A percentile compares a stretch with the other conserved stretches of the same genome.
phyloP scores from a whole-genome alignment of 2,888 invertebrate species.

The Acronicta alni region DNA sequence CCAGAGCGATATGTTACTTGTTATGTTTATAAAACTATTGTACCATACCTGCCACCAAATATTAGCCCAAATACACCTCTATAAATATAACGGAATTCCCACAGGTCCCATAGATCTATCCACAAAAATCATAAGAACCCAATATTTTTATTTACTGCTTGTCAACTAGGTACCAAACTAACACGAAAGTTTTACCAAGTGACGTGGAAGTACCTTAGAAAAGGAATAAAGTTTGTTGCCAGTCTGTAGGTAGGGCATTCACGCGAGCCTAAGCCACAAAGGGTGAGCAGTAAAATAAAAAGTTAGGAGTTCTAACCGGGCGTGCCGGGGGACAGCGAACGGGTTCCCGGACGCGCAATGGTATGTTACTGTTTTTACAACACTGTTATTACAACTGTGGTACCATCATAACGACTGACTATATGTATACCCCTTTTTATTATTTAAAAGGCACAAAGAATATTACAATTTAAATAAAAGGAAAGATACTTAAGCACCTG shows the following conservation, averaged over 20 bases:
- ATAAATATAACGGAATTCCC: too few species aligned
- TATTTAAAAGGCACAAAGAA: conserved; percentile 14
- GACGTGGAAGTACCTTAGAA: conserved; percentile 60
- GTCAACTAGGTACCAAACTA: conserved; percentile 61
- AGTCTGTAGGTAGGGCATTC: conserved; percentile 79
- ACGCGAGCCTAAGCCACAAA: conserved; percentile 84
- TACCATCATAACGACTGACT: conserved; percentile 15
- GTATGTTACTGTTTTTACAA: conserved; percentile 69
- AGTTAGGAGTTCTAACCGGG: conserved; percentile 87
- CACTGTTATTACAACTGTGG: too few species aligned
- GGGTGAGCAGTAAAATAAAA: conserved; percentile 86
- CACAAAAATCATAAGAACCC: too few species aligned
- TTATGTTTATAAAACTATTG: too few species aligned
- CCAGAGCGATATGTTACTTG: too few species aligned
- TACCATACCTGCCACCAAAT: conserved; percentile 8
- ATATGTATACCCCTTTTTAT: conserved; percentile 7
- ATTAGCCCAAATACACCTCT: conserved; percentile 47
- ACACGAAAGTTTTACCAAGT: conserved; percentile 73
- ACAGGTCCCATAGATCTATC: too few species aligned
- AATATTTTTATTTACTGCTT: conserved; percentile 13
- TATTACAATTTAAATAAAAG: conserved; percentile 13
- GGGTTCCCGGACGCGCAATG: conserved; percentile 78
- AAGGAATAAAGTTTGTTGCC: conserved; percentile 60
- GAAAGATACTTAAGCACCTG: conserved; percentile 36
- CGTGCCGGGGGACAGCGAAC: conserved; percentile 82